Conservation (phyloP, 92 coral and sea anemone genomes). For the Paragorgia papillata region DNA sequence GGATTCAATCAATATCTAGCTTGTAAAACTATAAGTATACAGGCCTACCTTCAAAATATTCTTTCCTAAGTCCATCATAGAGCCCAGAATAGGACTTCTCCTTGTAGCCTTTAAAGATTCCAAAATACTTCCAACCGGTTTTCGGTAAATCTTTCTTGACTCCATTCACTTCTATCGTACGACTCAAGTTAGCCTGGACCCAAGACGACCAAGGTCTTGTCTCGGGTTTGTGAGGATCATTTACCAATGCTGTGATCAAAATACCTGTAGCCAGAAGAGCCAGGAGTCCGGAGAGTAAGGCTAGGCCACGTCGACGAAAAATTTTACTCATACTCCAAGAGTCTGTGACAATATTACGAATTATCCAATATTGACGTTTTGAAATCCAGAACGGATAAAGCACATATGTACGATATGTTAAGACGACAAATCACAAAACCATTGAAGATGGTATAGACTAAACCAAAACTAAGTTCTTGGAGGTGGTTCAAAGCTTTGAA, state of each 20-base stretch:
- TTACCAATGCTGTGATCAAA: slow-evolving; percentile 17
- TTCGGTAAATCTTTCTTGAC: slow-evolving; percentile 8
- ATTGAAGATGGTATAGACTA: not conserved
- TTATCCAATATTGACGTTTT: too few relatives aligned
- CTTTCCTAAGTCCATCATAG: not conserved
- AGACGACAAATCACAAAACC: not conserved
- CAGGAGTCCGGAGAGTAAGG: slow-evolving; percentile 27
- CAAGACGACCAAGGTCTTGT: slow-evolving; percentile 30
- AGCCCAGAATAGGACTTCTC: not conserved
- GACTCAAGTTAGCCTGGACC: slow-evolving; percentile 37
- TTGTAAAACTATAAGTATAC: too few relatives aligned
- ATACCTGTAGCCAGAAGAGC: slow-evolving; percentile 9
- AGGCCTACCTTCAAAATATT: slow-evolving; percentile 30
- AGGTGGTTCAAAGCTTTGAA: not conserved
- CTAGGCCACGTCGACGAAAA: slow-evolving; percentile 26
- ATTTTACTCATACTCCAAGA: slow-evolving; percentile 16
- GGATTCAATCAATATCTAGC: not conserved
- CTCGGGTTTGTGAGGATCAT: slow-evolving; percentile 38
- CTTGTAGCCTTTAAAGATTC: slow-evolving; percentile 18
- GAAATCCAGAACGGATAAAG: too few relatives aligned
- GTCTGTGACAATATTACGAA: not conserved
- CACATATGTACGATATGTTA: too few relatives aligned
- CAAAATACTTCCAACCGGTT: slow-evolving; percentile 41
- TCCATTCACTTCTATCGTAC: slow-evolving; percentile 17
- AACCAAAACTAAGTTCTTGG: not conserved